Conservation (phyloP, 1,140 invertebrate genomes). For the Drosophila quadrilineata region DNA sequence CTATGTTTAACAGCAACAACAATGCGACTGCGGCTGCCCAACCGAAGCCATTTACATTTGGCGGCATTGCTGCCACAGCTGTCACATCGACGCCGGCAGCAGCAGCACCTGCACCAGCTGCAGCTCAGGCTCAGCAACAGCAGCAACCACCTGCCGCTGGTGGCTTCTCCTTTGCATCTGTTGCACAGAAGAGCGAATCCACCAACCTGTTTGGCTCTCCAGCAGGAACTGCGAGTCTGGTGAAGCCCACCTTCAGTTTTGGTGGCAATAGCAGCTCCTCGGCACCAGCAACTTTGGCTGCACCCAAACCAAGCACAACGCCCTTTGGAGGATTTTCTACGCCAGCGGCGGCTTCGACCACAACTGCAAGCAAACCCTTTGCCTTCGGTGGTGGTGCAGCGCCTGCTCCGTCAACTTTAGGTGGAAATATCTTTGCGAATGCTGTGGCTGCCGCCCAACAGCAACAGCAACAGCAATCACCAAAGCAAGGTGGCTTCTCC, state of each 20-base stretch:
- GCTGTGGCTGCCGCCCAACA: conserved; percentile 41
- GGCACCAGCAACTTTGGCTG: not conserved
- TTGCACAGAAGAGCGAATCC: conserved; percentile 17
- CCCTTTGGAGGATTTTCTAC: conserved; percentile 50
- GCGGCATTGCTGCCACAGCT: not conserved
- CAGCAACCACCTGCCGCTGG: conserved; percentile 5
- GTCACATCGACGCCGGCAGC: conserved; percentile 6
- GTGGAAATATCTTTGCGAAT: conserved; percentile 49
- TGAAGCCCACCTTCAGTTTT: conserved; percentile 47
- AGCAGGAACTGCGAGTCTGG: conserved; percentile 2
- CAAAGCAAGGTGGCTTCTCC: conserved; percentile 37
- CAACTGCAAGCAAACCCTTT: conserved; percentile 49
- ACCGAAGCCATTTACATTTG: conserved; percentile 27
- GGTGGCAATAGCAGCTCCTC: conserved; percentile 8
- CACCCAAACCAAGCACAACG: not conserved
- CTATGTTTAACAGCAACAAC: conserved; percentile 14
- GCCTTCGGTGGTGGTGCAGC: conserved; percentile 36
- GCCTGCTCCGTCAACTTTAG: conserved; percentile 3
- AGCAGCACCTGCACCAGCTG: not conserved
- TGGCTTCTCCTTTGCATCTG: conserved; percentile 50
- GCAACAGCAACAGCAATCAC: conserved; percentile 8
- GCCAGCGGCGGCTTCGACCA: conserved; percentile 6
- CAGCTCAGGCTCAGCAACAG: not conserved
- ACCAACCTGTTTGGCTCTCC: conserved; percentile 37
- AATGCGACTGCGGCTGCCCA: not conserved